Conservation (phyloP, 2,113 vertebrate species). For the Ibidorhyncha struthersii region DNA sequence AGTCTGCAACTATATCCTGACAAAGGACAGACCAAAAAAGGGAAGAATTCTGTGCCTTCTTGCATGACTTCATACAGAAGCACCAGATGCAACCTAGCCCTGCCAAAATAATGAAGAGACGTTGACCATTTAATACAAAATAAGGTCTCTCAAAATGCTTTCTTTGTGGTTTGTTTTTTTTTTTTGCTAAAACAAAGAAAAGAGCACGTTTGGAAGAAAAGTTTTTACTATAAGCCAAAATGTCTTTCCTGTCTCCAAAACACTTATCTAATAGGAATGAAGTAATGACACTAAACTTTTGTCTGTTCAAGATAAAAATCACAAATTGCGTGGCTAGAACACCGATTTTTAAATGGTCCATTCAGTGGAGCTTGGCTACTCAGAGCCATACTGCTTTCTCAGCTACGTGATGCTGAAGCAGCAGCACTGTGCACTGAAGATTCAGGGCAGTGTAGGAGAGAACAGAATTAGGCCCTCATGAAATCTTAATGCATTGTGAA, state of each 20-base stretch:
- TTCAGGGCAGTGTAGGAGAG: background rate
- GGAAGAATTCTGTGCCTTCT: background rate
- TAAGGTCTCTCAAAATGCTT: background rate
- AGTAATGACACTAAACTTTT: slow-evolving; percentile 2
- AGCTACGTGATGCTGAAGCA: background rate
- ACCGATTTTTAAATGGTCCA: background rate
- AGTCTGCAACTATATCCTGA: background rate
- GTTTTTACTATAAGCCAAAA: slow-evolving; percentile 16
- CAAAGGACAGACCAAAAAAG: background rate
- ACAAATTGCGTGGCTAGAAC: background rate
- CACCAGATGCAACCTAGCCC: background rate
- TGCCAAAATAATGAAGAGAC: slow-evolving; percentile 9
- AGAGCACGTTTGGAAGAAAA: background rate
- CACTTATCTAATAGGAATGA: slow-evolving; percentile 43
- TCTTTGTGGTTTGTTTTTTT: background rate
- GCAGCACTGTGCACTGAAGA: background rate
- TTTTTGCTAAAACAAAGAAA: background rate
- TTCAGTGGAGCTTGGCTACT: background rate
- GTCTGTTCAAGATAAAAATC: slow-evolving; percentile 42
- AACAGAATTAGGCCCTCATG: slow-evolving; percentile 53
- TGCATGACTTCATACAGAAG: background rate
- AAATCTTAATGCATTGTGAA: slow-evolving; percentile 56
- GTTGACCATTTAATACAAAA: background rate
- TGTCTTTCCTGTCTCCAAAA: background rate
- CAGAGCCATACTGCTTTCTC: background rate